These are phyloP conservation scores for Phymorhynchus buccinoides DNA, from an alignment of 1,140 invertebrate species.

Conservation along the genomic window DNA sequence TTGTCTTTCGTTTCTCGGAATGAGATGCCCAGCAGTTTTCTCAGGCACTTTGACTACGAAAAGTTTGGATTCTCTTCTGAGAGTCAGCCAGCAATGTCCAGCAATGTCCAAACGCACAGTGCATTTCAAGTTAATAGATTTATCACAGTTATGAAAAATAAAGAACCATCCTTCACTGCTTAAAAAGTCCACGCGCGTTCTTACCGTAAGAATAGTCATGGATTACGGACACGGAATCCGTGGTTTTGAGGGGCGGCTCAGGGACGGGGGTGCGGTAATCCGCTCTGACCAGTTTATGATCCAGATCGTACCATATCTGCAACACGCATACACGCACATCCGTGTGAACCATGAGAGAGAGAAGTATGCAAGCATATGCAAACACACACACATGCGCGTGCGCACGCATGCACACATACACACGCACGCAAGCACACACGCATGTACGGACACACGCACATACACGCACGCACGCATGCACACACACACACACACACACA, in stretches of 20 bases:
- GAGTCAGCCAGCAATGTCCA: too few species aligned
- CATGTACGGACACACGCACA: not conserved
- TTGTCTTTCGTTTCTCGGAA: too few species aligned
- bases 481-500: not conserved
- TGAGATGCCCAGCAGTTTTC: too few species aligned
- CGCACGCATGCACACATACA: not conserved
- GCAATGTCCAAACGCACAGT: too few species aligned
- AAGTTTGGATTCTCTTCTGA: too few species aligned
- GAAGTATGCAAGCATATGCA: not conserved
- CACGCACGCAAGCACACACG: not conserved
- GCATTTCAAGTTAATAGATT: too few species aligned
- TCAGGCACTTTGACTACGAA: too few species aligned
- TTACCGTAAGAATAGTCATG: conserved; percentile 56
- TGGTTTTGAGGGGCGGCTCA: conserved; percentile 38
- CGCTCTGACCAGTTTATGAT: conserved; percentile 44
- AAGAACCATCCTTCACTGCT: too few species aligned
- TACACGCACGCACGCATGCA: not conserved
- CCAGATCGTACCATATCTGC: conserved; percentile 55
- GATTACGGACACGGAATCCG: conserved; percentile 48
- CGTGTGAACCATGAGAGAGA: not conserved
- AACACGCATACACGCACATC: not conserved
- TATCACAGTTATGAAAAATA: too few species aligned
- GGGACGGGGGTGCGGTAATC: conserved; percentile 42
- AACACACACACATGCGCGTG: not conserved
- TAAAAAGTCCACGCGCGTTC: too few species aligned